Evolutionary conservation across 2,113 vertebrate genomes (phyloP), one percentile per base, ranked within the genome.

Genomic region (Lota lota): DNA sequence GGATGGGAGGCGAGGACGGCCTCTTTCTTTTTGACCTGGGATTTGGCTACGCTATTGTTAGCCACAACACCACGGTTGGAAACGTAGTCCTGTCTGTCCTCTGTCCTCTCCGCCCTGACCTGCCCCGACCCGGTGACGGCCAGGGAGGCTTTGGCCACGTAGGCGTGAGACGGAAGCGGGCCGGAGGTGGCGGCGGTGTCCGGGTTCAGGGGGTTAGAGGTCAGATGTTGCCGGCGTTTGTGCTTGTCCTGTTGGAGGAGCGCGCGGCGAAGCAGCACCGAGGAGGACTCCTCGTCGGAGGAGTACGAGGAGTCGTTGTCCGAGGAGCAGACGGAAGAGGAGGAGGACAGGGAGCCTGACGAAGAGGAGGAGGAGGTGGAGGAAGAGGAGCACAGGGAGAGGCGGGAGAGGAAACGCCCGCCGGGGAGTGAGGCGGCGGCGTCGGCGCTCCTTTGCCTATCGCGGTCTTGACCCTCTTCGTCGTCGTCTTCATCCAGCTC

Each of bases 291-390:
- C 40, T 98, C 97, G 0, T 97, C 98, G 54, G 96, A 99, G 69
- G 92, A 97, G 76, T 96, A 97, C 0, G 96, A 97, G 20, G 95
- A 96, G 75, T 99, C 97, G 0, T 99, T 98, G 80, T 98, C 97
- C 60, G 97, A 99, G 83, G 95, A 98, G 72, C 96, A 88, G 76
- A 95, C 96, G 47, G 97, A 98, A n/a, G 95, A 96, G 80, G 96
- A 98, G 76, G 94, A 65, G 36, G 97, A 98, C 66, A 95, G 95
- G 0, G 97, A 98, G 21, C 95, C 97, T 1, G 95, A 95, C 17
- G 95, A 94, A 73, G 96, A 97, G 0, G 97, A 98, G 11, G 94
- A 96, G 0, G 96, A 56, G 16, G 53, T 56, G 53, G 53, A 98
- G 1, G 97, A 98, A 0, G 97, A 96, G 8, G 95, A 98, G 10